Evolutionary conservation across 2,113 vertebrate species (phyloP).

Genomic region (Acrocephalus kingi): DNA sequence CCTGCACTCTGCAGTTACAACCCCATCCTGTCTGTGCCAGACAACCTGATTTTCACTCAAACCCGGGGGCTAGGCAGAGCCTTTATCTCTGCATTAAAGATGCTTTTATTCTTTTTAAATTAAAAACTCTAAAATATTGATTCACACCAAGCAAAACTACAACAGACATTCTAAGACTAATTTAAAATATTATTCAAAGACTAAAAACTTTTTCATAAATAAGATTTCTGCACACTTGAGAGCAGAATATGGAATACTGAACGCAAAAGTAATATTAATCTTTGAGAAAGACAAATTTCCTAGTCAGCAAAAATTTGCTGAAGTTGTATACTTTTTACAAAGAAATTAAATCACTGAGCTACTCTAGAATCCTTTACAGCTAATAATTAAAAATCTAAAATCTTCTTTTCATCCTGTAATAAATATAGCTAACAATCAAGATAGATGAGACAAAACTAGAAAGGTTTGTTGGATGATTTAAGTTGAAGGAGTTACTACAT

Average conservation of each 20-base stretch:
- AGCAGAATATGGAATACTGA: neutral
- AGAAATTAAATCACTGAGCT: conserved; percentile 40
- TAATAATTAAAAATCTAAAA: conserved; percentile 58
- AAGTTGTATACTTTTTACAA: neutral
- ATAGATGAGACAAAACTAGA: conserved; percentile 42
- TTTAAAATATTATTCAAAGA: conserved; percentile 1
- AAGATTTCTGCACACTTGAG: conserved; percentile 4
- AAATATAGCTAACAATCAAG: neutral
- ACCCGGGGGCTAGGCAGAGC: neutral
- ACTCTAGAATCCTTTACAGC: conserved; percentile 5
- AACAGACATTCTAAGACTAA: neutral
- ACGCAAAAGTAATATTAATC: neutral
- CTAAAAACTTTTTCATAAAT: neutral
- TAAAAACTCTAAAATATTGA: neutral
- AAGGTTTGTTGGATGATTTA: conserved; percentile 30
- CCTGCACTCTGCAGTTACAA: neutral
- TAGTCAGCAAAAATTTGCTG: conserved; percentile 27
- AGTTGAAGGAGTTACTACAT: conserved; percentile 37
- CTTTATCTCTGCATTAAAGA: neutral
- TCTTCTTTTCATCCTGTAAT: conserved; percentile 37
- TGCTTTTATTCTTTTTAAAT: neutral
- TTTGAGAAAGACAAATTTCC: conserved; percentile 7
- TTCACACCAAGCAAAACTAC: neutral
- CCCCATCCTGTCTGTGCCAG: neutral
- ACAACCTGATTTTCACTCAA: neutral